Conservation (phyloP, 2,888 invertebrate species). For the Parnassius smintheus region DNA sequence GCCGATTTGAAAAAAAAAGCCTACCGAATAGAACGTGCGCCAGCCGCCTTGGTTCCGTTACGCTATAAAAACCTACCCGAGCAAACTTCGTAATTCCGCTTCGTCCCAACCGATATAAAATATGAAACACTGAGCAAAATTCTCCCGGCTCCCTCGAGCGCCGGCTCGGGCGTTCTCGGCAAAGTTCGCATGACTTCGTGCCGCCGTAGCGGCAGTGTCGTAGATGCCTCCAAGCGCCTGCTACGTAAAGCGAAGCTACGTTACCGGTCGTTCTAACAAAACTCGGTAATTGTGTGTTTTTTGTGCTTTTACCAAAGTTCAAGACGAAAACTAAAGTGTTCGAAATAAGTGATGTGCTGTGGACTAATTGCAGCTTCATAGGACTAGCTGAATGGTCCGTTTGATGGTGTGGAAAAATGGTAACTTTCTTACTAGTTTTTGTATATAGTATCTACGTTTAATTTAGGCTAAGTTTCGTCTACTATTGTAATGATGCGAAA, state of each 20-base stretch:
- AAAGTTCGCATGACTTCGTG: conserved; percentile 52
- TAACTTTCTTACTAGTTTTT: conserved; percentile 55
- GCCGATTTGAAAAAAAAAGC: conserved; percentile 60
- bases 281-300: conserved; percentile 65
- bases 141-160: conserved; percentile 55
- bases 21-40: conserved; percentile 62
- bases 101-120: conserved; percentile 75
- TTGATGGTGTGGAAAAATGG: conserved; percentile 74
- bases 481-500: no score
- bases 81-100: conserved; percentile 76
- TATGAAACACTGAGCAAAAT: conserved; percentile 78
- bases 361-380: conserved; percentile 46
- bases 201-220: conserved; percentile 74
- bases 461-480: no score
- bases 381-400: conserved; percentile 44
- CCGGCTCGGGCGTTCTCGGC: conserved; percentile 41
- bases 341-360: conserved; percentile 60
- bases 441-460: conserved; percentile 18
- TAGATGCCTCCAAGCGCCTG: conserved; percentile 45
- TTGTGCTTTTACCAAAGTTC: conserved; percentile 46
- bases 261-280: conserved; percentile 38
- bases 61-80: conserved; percentile 75
- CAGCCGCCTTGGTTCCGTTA: conserved; percentile 57
- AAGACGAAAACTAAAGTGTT: conserved; percentile 43
- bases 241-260: conserved; percentile 45